phyloP scores from a whole-genome alignment of 2,888 invertebrate genomes.

The Philereme vetulata region DNA sequence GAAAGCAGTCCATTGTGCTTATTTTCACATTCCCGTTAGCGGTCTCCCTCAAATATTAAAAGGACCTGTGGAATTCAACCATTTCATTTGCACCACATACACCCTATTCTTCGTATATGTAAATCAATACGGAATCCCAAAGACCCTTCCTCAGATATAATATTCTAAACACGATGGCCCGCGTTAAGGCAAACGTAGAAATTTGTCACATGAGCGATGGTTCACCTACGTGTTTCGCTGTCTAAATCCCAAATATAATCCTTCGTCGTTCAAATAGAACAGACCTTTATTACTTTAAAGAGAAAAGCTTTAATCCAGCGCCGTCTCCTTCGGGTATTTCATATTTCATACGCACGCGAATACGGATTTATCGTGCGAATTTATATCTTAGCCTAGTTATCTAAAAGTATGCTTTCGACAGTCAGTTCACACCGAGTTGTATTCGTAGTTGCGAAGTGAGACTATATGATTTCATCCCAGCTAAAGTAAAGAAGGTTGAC shows the following conservation, averaged over 20 bases:
- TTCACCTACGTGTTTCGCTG: constrained; percentile 81
- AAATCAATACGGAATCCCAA: constrained; percentile 75
- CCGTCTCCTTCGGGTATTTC: constrained; percentile 67
- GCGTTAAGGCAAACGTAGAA: constrained; percentile 83
- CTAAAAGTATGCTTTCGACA: constrained; percentile 73
- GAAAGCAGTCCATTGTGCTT: neutral
- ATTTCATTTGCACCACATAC: constrained; percentile 48
- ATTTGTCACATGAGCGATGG: constrained; percentile 85
- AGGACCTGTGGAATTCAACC: constrained; percentile 25
- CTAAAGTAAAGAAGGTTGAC: constrained; percentile 83
- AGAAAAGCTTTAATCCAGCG: constrained; percentile 79
- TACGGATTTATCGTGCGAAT: constrained; percentile 71
- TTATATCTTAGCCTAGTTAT: constrained; percentile 75
- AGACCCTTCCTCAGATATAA: constrained; percentile 68
- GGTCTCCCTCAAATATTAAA: constrained; percentile 16
- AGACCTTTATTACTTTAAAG: constrained; percentile 82
- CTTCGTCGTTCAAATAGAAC: constrained; percentile 76
- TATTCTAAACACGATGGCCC: constrained; percentile 81
- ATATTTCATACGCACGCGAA: constrained; percentile 69
- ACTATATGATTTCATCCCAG: constrained; percentile 81
- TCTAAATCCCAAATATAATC: constrained; percentile 82
- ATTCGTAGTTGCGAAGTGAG: constrained; percentile 70
- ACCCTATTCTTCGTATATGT: constrained; percentile 61
- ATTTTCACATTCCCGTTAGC: neutral
- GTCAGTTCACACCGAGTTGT: constrained; percentile 45